These are phyloP conservation scores for Nannoperca obscura DNA, from an alignment of 2,797 vertebrate genomes.

Conservation along the genomic window DNA sequence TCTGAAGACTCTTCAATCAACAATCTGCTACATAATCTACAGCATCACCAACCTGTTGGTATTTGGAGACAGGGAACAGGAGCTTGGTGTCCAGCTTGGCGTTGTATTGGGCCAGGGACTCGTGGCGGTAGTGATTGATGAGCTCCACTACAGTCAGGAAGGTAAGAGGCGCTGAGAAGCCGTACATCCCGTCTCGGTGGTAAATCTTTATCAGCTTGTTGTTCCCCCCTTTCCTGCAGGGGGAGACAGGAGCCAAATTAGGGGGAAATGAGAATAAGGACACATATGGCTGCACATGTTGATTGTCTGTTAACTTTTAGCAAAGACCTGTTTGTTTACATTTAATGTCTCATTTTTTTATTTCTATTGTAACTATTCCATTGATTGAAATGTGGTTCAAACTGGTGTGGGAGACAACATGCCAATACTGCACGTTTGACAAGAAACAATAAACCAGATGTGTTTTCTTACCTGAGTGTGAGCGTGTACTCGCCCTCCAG, in stretches of 20 bases:
- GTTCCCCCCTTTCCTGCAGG: constrained; percentile 93
- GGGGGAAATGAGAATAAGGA: not conserved
- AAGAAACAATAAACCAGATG: not conserved
- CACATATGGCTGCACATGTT: not conserved
- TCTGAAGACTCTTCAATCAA: not conserved
- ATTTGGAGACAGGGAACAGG: constrained; percentile 93
- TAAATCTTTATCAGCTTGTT: constrained; percentile 97
- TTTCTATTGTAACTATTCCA: not conserved
- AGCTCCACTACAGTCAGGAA: constrained; percentile 92
- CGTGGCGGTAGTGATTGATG: constrained; percentile 93
- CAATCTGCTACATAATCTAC: not conserved
- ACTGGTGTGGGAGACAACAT: not conserved
- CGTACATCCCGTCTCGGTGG: constrained; percentile 89
- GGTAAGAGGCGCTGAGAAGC: constrained; percentile 94
- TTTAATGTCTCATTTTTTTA: not conserved
- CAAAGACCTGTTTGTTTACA: not conserved
- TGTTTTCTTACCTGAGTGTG: constrained; percentile 88
- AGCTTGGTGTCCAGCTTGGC: constrained; percentile 93
- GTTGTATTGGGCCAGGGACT: constrained; percentile 95
- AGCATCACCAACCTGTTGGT: constrained; percentile 89
- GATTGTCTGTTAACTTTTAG: not conserved
- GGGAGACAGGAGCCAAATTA: constrained; percentile 56
- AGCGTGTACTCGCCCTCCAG: constrained; percentile 94
- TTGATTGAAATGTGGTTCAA: not conserved
- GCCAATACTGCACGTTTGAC: not conserved